phyloP scores from a whole-genome alignment of 2,888 invertebrate species.

The Onchidella celtica region DNA sequence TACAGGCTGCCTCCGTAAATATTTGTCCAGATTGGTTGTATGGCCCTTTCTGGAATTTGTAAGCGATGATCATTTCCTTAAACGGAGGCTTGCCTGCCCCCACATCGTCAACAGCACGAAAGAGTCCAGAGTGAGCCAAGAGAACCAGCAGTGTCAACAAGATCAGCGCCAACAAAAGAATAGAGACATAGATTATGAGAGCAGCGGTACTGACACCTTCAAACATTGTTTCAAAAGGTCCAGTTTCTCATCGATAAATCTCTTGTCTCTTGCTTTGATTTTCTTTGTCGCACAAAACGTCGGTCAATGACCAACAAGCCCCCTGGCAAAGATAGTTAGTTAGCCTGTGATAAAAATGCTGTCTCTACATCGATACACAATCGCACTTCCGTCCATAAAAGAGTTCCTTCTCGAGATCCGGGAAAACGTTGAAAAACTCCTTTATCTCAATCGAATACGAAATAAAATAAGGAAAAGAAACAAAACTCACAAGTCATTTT shows the following conservation, averaged over 20 bases:
- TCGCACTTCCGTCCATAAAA: neutral
- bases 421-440: too few species aligned
- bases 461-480: too few species aligned
- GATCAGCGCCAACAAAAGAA: slow-evolving; percentile 53
- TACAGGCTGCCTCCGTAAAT: slow-evolving; percentile 79
- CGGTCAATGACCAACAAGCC: too few species aligned
- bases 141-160: slow-evolving; percentile 70
- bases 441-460: too few species aligned
- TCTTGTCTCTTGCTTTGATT: too few species aligned
- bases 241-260: neutral
- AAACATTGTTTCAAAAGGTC: slow-evolving; percentile 15
- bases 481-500: too few species aligned
- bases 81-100: slow-evolving; percentile 79
- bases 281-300: too few species aligned
- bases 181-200: slow-evolving; percentile 20
- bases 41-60: slow-evolving; percentile 80
- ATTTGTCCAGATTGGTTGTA: slow-evolving; percentile 79
- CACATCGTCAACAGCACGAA: slow-evolving; percentile 73
- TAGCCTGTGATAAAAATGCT: too few species aligned
- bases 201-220: slow-evolving; percentile 32
- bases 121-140: slow-evolving; percentile 77
- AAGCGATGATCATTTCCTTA: slow-evolving; percentile 75
- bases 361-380: too few species aligned
- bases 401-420: too few species aligned
- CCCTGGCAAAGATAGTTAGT: too few species aligned